Evolutionary conservation across 2,797 vertebrate genomes (phyloP).

Genomic region (Carcharodon carcharias): DNA sequence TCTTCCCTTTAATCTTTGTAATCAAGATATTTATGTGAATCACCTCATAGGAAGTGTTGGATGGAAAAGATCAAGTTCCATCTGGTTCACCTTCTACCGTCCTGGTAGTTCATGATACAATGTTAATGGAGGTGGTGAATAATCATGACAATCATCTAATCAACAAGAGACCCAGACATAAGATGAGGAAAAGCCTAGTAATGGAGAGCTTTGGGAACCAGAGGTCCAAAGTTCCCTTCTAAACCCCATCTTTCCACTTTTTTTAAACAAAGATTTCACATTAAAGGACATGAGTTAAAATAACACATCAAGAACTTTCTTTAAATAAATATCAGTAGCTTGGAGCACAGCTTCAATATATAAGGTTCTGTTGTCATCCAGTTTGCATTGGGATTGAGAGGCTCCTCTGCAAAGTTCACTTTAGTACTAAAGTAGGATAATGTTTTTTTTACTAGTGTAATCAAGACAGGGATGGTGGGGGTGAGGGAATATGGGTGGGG

Average conservation of each 20-base stretch:
- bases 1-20: background rate
- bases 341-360: background rate
- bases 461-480: background rate
- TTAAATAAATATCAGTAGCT: background rate
- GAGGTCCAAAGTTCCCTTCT: background rate
- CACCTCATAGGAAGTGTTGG: background rate
- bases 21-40: background rate
- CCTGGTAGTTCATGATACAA: background rate
- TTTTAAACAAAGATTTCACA: background rate
- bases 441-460: background rate
- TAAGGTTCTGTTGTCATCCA: background rate
- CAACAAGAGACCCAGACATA: background rate
- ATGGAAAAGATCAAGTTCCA: background rate
- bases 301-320: background rate
- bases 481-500: background rate
- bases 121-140: background rate
- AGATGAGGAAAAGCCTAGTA: background rate
- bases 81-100: background rate
- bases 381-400: background rate
- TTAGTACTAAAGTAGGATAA: background rate
- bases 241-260: background rate
- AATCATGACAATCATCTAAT: background rate
- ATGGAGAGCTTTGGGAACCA: background rate
- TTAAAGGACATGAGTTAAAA: background rate
- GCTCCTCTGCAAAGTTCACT: background rate